These are phyloP conservation scores for Dolichomitus sp. DNA, from an alignment of 2,888 invertebrate genomes.

Conservation along the genomic window DNA sequence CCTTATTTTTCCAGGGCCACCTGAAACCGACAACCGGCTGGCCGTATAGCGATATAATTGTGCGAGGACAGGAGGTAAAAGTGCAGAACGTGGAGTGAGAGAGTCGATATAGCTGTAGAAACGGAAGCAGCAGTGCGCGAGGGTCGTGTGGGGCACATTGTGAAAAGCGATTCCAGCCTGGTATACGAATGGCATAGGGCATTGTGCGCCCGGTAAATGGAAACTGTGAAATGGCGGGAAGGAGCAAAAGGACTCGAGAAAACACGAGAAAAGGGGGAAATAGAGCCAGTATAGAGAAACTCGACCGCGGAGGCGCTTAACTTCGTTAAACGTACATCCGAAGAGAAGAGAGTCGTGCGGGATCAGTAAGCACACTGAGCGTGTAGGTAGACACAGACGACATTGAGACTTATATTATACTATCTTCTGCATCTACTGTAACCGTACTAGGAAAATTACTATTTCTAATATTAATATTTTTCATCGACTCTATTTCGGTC, in stretches of 20 bases:
- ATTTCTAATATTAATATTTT: neutral
- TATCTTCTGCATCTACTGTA: neutral
- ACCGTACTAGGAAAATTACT: neutral
- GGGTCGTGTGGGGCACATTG: slow-evolving; percentile 16
- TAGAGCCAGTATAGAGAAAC: slow-evolving; percentile 27
- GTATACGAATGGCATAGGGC: slow-evolving; percentile 11
- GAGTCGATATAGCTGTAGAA: slow-evolving; percentile 15
- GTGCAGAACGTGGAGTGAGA: neutral
- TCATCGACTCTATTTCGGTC: too few species aligned
- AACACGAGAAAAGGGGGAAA: slow-evolving; percentile 7
- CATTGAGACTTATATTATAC: neutral
- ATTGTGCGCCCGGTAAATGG: slow-evolving; percentile 30
- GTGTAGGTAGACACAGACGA: neutral
- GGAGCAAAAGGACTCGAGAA: slow-evolving; percentile 13
- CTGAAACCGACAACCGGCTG: slow-evolving; percentile 60
- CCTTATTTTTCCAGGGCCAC: slow-evolving; percentile 60
- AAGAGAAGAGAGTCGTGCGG: neutral
- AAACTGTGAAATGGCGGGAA: slow-evolving; percentile 33
- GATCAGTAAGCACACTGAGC: neutral
- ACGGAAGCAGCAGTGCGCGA: slow-evolving; percentile 33
- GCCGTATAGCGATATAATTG: slow-evolving; percentile 22
- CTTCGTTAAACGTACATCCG: slow-evolving; percentile 18
- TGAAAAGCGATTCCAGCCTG: slow-evolving; percentile 22
- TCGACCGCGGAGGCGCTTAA: slow-evolving; percentile 27
- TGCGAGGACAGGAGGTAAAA: slow-evolving; percentile 24